phyloP scores from a whole-genome alignment of 2,113 vertebrate genomes.

The Myrmophylax atrothorax region DNA sequence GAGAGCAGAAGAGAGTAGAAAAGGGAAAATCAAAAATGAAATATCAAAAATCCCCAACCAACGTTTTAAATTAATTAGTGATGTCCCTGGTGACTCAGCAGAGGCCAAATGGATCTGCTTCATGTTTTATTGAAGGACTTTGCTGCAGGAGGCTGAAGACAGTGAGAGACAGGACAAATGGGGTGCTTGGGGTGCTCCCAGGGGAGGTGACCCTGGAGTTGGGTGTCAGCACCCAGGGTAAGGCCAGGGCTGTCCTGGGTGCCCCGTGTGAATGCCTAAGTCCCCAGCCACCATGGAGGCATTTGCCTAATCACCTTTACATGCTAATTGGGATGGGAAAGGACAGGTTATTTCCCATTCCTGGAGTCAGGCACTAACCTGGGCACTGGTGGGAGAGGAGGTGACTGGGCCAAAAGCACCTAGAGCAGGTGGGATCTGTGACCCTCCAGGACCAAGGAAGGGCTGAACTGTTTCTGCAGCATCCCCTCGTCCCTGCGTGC shows the following conservation, averaged over 20 bases:
- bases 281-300: not conserved
- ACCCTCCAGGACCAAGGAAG: not conserved
- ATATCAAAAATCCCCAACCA: not conserved
- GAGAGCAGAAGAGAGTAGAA: not conserved
- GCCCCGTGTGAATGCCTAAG: not conserved
- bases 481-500: not conserved
- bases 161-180: accelerated
- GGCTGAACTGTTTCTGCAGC: not conserved
- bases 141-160: not conserved
- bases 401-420: not conserved
- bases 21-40: not conserved
- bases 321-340: not conserved
- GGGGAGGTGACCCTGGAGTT: accelerated
- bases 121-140: slow-evolving; percentile 32
- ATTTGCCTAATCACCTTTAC: not conserved
- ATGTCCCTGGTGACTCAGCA: slow-evolving; percentile 38
- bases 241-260: not conserved
- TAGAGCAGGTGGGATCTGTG: not conserved
- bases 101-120: slow-evolving; percentile 26
- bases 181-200: not conserved
- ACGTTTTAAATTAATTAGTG: slow-evolving; percentile 27
- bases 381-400: not conserved
- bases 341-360: not conserved
- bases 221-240: not conserved
- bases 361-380: accelerated